Evolutionary conservation across 2,113 vertebrate genomes (phyloP), one percentile per base, ranked within the genome.

Genomic region (Rhipidura dahli): DNA sequence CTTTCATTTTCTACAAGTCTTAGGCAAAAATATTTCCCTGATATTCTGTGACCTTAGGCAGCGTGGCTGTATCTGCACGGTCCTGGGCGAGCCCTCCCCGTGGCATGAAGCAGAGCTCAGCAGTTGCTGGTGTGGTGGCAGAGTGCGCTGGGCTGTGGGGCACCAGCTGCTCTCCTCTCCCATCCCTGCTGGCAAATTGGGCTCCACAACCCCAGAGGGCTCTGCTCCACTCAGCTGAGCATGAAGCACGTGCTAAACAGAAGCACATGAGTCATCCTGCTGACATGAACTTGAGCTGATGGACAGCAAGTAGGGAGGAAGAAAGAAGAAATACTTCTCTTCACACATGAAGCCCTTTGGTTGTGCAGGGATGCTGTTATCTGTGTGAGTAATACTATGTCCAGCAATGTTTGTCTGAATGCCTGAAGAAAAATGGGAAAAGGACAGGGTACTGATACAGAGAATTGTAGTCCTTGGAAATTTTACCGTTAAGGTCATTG

Each of bases 321-420:
- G 60, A 93, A 89, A 81, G 68, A 94, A 73, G 65, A 91, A 94
- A 79, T 86, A 70, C 72, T 89, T 90, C n/a, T 83, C 44, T 90
- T 95, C 94, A 81, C 40, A 56, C 91, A 15, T 87, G 86, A 94
- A 97, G 33, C 44, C 35, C 57, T 68, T 76, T 17, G 66, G 69
- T 78, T 72, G 60, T 83, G 63, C 51, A 56, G 39, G 42, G 76
- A 49, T 70, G 42, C 71, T 80, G 83, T 77, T 94, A 40, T 78
- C 57, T 86, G 24, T 86, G 44, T 87, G 83, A 90, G 68, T 88
- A 88, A 92, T 66, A 44, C 47, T 47, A 6, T 68, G 86, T n/a
- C 61, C 50, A 81, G 51, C 83, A 95, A 47, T 56, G 56, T 77
- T 81, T 87, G 30, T 59, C 71, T 77, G 80, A 83, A 59, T 39